A percentile compares a stretch with the other conserved stretches of the same genome.
phyloP scores from a whole-genome alignment of 2,113 vertebrate genomes.

The Thalassarche chlororhynchos region DNA sequence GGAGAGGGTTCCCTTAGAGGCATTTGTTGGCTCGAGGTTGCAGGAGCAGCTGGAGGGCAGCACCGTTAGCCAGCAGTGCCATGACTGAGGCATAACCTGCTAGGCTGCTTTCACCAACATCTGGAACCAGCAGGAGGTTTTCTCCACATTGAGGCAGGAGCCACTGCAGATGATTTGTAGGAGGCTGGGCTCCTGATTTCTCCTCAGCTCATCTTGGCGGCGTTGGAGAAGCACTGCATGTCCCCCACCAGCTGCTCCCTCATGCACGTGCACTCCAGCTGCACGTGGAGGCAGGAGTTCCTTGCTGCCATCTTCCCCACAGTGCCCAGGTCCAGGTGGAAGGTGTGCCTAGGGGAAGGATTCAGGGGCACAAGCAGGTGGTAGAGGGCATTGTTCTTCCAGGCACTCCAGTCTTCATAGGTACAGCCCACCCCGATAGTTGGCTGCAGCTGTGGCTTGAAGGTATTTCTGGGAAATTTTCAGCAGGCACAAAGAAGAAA shows the following conservation, averaged over 20 bases:
- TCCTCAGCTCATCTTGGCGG: background rate
- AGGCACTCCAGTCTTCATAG: background rate
- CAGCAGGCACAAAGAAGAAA: background rate
- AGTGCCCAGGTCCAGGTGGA: background rate
- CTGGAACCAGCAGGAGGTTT: background rate
- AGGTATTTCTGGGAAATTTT: background rate
- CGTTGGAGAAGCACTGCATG: background rate
- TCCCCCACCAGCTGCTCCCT: background rate
- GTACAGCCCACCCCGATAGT: background rate
- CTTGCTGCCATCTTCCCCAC: background rate
- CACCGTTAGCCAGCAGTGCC: accelerated
- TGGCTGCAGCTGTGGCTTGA: background rate
- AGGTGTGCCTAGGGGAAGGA: background rate
- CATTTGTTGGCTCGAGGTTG: background rate
- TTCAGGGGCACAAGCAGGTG: background rate
- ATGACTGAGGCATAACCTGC: background rate
- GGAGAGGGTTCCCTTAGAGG: background rate
- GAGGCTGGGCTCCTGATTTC: background rate
- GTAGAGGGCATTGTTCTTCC: background rate
- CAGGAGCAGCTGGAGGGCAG: background rate
- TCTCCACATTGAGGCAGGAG: background rate
- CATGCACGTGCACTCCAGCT: background rate
- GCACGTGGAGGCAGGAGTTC: background rate
- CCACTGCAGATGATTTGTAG: background rate
- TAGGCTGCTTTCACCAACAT: background rate